Evolutionary conservation across 2,113 vertebrate genomes (phyloP).

Genomic region (Neoarius graeffei): DNA sequence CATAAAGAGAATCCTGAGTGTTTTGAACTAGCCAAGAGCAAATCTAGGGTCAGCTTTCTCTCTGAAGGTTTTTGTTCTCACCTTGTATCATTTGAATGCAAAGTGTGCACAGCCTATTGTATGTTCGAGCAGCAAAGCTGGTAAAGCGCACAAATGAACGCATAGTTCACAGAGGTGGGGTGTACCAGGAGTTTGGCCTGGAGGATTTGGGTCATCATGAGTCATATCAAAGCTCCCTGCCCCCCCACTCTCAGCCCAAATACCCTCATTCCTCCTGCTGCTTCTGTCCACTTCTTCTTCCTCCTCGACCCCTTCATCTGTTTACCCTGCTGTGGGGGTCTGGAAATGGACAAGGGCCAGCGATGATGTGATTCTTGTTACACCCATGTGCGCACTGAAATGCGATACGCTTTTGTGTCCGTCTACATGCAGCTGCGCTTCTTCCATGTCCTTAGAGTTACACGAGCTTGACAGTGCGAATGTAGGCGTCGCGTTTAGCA

Average conservation of each 20-base stretch:
- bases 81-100: no score
- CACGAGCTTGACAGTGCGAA: neutral
- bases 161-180: slow-evolving; percentile 1
- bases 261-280: slow-evolving; percentile 26
- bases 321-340: slow-evolving; percentile 29
- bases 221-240: slow-evolving; percentile 44
- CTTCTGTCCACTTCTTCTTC: slow-evolving; percentile 5
- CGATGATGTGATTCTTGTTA: slow-evolving; percentile 14
- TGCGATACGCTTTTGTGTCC: slow-evolving; percentile 32
- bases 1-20: neutral
- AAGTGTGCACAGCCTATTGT: neutral
- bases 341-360: slow-evolving; percentile 39
- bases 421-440: slow-evolving; percentile 11
- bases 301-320: slow-evolving; percentile 23
- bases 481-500: slow-evolving; percentile 21
- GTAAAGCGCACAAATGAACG: neutral
- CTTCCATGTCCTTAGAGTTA: slow-evolving; percentile 6
- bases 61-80: slow-evolving; percentile 1
- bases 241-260: slow-evolving; percentile 46
- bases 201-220: slow-evolving; percentile 51
- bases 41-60: neutral
- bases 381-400: slow-evolving; percentile 24
- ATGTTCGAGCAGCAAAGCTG: neutral
- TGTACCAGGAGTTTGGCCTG: slow-evolving; percentile 39
- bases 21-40: neutral